Conservation (phyloP, 2,888 invertebrate genomes). For the Polylopha cassiicola region DNA sequence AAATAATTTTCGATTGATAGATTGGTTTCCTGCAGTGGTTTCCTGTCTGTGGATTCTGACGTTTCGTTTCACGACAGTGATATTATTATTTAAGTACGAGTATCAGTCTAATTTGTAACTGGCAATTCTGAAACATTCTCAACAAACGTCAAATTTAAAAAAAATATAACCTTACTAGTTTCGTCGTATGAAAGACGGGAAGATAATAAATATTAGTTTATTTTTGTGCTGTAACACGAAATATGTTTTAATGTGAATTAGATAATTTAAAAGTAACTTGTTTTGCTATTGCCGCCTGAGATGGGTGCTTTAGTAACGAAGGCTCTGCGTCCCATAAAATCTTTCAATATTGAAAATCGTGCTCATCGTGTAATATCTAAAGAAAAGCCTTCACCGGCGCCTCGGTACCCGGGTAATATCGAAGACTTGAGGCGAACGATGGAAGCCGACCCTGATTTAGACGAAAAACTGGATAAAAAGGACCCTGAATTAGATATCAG, state of each 20-base stretch:
- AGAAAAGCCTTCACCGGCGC: slow-evolving; percentile 83
- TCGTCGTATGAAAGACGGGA: too few species aligned
- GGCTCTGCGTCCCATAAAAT: slow-evolving; percentile 77
- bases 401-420: slow-evolving; percentile 78
- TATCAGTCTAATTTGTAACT: neutral
- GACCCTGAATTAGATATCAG: slow-evolving; percentile 78
- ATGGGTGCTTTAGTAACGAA: slow-evolving; percentile 83
- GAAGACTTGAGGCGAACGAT: slow-evolving; percentile 80
- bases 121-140: neutral
- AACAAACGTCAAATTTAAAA: slow-evolving; percentile 10
- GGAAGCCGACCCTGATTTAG: slow-evolving; percentile 78
- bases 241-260: slow-evolving; percentile 29
- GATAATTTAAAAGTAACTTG: slow-evolving; percentile 23
- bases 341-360: slow-evolving; percentile 86
- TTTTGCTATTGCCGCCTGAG: slow-evolving; percentile 57
- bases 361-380: slow-evolving; percentile 83
- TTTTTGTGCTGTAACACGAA: slow-evolving; percentile 20
- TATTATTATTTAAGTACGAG: neutral
- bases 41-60: neutral
- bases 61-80: slow-evolving; percentile 9
- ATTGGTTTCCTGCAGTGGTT: neutral
- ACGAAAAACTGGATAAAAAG: slow-evolving; percentile 80
- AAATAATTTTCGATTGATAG: slow-evolving; percentile 29
- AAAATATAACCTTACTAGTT: slow-evolving; percentile 39
- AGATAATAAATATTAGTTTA: too few species aligned